A percentile compares a stretch with the other conserved stretches of the same genome.
Conservation (phyloP, 2,797 vertebrate species). For the Phalanger gymnotis region DNA sequence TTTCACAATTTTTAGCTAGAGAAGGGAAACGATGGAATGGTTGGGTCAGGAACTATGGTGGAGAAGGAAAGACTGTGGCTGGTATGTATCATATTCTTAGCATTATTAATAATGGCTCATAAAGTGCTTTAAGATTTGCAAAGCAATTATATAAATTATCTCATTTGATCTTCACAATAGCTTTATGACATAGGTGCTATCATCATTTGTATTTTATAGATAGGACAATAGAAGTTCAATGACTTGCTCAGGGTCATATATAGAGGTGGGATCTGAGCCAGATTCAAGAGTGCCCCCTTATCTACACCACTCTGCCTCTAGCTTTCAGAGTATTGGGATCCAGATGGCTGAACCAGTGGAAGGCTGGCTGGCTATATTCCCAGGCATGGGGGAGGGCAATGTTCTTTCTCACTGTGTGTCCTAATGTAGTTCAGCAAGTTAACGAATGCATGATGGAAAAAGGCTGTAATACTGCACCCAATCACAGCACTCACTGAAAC, state of each 20-base stretch:
- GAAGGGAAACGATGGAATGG: not conserved
- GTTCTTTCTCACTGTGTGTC: not conserved
- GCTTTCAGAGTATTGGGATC: not conserved
- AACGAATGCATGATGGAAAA: not conserved
- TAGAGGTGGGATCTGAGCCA: not conserved
- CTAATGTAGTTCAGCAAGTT: not conserved
- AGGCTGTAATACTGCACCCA: not conserved
- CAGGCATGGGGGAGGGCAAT: not conserved
- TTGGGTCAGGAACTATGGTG: not conserved
- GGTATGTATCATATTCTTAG: not conserved
- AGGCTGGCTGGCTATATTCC: not conserved
- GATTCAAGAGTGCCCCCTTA: not conserved
- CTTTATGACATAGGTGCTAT: not conserved
- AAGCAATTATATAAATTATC: not conserved
- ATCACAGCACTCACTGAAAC: not conserved
- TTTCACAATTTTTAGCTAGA: not conserved
- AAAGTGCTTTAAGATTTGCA: not conserved
- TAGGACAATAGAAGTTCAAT: not conserved
- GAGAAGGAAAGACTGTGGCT: not conserved
- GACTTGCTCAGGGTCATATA: not conserved
- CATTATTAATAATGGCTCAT: not conserved
- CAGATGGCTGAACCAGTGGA: not conserved
- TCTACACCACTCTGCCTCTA: not conserved
- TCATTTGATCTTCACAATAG: not conserved
- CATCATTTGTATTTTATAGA: not conserved